Percentiles rank a stretch among this genome's conserved stretches.
Evolutionary conservation across 1,140 invertebrate species (phyloP).

Genomic region (Aphaenogaster floridana): DNA sequence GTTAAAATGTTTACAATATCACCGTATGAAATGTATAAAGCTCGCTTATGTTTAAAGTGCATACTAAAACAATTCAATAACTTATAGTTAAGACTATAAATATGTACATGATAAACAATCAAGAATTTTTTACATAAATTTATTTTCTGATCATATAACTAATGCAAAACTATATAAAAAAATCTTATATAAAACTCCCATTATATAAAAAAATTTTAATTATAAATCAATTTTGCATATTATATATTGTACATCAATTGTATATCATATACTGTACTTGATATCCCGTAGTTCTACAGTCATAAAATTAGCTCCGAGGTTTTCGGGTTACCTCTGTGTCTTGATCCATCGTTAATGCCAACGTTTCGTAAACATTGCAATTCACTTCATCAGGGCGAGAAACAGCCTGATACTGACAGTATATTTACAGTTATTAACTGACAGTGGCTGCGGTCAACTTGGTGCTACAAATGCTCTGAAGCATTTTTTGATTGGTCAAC

Average conservation of each 20-base stretch:
- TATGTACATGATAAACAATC: background rate
- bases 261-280: background rate
- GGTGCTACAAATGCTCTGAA: too few species aligned
- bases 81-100: background rate
- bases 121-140: background rate
- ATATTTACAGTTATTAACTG: too few species aligned
- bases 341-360: too few species aligned
- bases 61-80: background rate
- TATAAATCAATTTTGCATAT: too few species aligned
- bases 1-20: background rate
- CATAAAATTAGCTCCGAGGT: background rate
- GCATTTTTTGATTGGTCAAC: too few species aligned
- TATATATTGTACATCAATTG: background rate
- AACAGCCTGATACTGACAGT: too few species aligned
- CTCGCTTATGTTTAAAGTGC: background rate
- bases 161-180: background rate
- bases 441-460: too few species aligned
- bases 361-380: too few species aligned
- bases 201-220: background rate
- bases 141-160: background rate
- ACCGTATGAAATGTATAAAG: background rate
- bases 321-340: too few species aligned
- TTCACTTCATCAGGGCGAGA: too few species aligned
- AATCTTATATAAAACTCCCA: background rate
- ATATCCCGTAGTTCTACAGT: background rate